Evolutionary conservation across 2,888 invertebrate species (phyloP).

Genomic region (Hyposoter didymator): DNA sequence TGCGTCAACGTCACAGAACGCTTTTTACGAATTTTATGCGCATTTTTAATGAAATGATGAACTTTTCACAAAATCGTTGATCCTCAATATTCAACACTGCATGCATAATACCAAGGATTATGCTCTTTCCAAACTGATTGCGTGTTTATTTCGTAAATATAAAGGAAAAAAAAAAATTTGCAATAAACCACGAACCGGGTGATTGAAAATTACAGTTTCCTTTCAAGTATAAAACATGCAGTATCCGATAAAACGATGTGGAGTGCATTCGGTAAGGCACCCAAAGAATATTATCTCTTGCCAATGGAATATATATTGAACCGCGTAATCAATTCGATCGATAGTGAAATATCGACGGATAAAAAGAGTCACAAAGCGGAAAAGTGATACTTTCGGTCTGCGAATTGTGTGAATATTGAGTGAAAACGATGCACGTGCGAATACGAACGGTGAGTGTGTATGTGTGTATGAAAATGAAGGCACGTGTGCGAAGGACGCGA

Average conservation of each 20-base stretch:
- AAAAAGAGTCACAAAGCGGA: constrained; percentile 9
- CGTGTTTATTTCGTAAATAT: neutral
- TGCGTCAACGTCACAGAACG: neutral
- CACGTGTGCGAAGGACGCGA: constrained; percentile 24
- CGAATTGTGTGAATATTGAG: neutral
- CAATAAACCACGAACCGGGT: neutral
- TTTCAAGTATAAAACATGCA: neutral
- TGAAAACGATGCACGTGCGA: constrained; percentile 1
- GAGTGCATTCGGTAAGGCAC: neutral
- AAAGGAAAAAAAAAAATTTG: neutral
- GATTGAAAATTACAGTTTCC: neutral
- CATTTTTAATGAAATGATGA: neutral
- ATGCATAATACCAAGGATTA: neutral
- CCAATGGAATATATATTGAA: neutral
- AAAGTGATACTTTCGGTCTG: constrained; percentile 29
- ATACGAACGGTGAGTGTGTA: neutral
- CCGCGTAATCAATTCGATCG: constrained; percentile 2
- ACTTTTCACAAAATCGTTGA: neutral
- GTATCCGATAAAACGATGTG: neutral
- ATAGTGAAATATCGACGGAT: constrained; percentile 3
- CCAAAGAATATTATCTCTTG: neutral
- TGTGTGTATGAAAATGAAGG: constrained; percentile 31
- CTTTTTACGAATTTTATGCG: neutral
- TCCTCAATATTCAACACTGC: neutral
- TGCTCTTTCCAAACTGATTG: neutral